Base-by-base conservation (phyloP, 2,888 invertebrate species). In the Neoascia interrupta region DNA sequence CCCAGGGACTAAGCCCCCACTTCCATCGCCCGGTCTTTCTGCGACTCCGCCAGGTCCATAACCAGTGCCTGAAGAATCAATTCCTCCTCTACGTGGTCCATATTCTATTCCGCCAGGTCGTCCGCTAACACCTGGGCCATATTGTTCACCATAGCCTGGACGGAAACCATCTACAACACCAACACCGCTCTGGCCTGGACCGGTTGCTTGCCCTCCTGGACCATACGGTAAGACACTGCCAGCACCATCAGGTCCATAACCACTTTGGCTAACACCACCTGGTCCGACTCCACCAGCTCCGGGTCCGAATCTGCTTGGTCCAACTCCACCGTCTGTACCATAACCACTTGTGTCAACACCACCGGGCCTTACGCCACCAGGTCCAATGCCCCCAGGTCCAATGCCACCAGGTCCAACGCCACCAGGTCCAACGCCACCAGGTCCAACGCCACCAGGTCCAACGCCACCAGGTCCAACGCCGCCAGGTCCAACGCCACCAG, bases 401-500 rank as follows among this genome's bases (percentile, higher is more conserved):
- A 8, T 56, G 13, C 43, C 31, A 8, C 58, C 58, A 19, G 81
- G 58, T 5, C 75, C 60, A 19, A 63, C 39, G 5, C 56, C 54
- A 8, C 61, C 79, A 10, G 64, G 56, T 10, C 80, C 64, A 16
- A 47, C 5, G 4, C 73, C 81, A 1, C 81, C 70, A 16, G 81
- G 51, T 3, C 58, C 31, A 31, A 36, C 13, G 28, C 45, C 68
- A 3, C 68, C 73, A 18, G 31, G 28, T 8, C 49, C 34, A 5
- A 28, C 10, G 11, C 61, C 49, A 8, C 41, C 58, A 11, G 72
- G 75, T 6, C 75, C 61, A 11, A 51, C 39, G 19, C 68, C 41
- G 43, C 76, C 74, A 10, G 74, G 54, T 2, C 56, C 92, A 23
- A 84, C 85, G 45, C 73, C 75, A 4, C 80, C 75, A 8, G 36